phyloP scores from a whole-genome alignment of 2,113 vertebrate species.

The Tichodroma muraria region DNA sequence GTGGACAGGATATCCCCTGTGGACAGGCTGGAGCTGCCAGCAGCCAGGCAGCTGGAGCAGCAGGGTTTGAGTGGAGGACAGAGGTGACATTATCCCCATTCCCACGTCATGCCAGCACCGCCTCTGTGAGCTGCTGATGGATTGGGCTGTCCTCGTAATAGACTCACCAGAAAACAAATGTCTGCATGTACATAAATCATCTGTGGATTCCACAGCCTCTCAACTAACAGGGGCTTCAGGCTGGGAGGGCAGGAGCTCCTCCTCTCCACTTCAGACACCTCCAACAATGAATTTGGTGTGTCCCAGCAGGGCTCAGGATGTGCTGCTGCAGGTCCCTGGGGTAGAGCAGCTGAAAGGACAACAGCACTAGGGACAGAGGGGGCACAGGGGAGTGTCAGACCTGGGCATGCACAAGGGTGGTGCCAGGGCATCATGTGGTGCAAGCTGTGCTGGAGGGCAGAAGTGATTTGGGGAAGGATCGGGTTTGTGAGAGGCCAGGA shows the following conservation, averaged over 20 bases:
- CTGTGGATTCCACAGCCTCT: neutral
- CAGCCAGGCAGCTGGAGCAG: neutral
- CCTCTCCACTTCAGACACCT: neutral
- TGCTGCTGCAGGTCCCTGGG: neutral
- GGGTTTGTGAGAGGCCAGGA: neutral
- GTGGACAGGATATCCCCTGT: too few relatives aligned
- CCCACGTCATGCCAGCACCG: neutral
- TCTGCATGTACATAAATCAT: slow-evolving; percentile 30
- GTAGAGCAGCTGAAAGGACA: neutral
- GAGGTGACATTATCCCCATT: neutral
- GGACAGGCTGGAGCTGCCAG: neutral
- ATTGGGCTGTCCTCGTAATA: slow-evolving; percentile 25
- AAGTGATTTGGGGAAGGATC: neutral
- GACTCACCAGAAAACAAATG: neutral
- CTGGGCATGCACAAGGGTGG: neutral
- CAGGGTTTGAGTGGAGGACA: neutral
- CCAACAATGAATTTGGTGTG: rapidly evolving
- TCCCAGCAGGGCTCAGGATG: neutral
- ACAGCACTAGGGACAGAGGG: rapidly evolving
- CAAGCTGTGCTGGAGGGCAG: rapidly evolving
- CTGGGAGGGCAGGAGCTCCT: neutral
- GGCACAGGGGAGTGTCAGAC: neutral
- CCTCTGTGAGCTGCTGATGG: slow-evolving; percentile 13
- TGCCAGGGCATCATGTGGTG: rapidly evolving
- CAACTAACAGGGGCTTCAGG: neutral